These are phyloP conservation scores for Leptopterna dolabrata DNA, from an alignment of 2,888 invertebrate genomes.

Conservation along the genomic window DNA sequence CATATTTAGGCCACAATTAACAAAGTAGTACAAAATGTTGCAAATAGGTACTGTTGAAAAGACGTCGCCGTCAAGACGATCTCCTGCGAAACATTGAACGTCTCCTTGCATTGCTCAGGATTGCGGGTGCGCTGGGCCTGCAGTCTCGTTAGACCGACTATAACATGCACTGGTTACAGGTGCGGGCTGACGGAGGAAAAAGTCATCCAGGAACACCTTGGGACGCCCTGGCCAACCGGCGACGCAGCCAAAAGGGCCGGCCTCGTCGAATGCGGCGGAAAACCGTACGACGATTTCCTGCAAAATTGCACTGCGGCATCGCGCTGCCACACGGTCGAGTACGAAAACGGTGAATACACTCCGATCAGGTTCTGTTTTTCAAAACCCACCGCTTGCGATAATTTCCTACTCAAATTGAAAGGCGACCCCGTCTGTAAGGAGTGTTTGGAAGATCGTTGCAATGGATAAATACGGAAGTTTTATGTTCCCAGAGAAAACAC, in stretches of 20 bases:
- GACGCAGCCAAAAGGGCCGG: not conserved
- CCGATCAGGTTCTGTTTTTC: not conserved
- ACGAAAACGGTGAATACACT: not conserved
- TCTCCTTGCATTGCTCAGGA: no score
- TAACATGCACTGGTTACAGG: no score
- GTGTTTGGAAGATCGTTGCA: not conserved
- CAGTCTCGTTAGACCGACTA: no score
- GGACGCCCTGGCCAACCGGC: not conserved
- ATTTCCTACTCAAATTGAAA: not conserved
- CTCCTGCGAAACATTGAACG: no score
- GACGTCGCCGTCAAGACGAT: no score
- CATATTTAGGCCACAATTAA: no score
- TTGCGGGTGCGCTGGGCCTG: no score
- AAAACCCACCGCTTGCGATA: not conserved
- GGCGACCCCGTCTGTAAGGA: not conserved
- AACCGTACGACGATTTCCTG: not conserved
- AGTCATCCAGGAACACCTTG: no score
- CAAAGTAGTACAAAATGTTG: no score
- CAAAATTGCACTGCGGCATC: not conserved
- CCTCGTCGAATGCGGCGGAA: not conserved
- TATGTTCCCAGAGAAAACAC: no score
- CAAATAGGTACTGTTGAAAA: no score
- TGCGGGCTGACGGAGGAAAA: not conserved
- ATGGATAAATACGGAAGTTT: not conserved
- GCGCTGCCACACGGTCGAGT: not conserved